A percentile compares a stretch with the other conserved stretches of the same genome.
These are phyloP conservation scores for Pelusios castaneus DNA, from an alignment of 2,113 vertebrate species.

Conservation along the genomic window DNA sequence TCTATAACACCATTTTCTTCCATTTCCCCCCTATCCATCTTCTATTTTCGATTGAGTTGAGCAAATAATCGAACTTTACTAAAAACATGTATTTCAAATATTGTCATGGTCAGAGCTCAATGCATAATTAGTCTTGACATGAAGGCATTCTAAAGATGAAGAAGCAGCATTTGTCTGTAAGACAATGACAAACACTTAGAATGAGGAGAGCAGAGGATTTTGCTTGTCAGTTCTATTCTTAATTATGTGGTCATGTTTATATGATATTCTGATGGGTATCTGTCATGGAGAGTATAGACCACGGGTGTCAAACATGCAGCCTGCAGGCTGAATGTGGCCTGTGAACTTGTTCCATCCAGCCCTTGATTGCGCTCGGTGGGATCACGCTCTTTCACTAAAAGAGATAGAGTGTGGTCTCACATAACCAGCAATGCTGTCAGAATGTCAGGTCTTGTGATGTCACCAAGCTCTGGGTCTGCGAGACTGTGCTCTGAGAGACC, in stretches of 20 bases:
- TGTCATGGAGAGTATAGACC: neutral
- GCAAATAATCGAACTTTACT: neutral
- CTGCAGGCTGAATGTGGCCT: too few species aligned
- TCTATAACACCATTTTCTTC: neutral
- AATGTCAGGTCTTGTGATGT: too few species aligned
- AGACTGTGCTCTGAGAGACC: too few species aligned
- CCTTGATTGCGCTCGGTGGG: too few species aligned
- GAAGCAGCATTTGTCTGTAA: neutral
- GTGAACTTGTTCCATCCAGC: too few species aligned
- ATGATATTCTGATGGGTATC: neutral
- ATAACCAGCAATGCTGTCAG: too few species aligned
- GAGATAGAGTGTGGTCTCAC: too few species aligned
- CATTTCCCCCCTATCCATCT: accelerated
- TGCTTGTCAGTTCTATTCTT: neutral
- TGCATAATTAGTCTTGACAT: neutral
- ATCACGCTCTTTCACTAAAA: too few species aligned
- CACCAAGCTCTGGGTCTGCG: too few species aligned
- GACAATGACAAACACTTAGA: neutral
- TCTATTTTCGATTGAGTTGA: neutral
- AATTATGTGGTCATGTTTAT: neutral
- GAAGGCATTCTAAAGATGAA: neutral
- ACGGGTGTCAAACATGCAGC: too few species aligned
- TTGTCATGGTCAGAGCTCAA: neutral
- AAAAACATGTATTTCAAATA: neutral
- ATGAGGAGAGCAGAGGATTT: neutral